A percentile compares a stretch with the other conserved stretches of the same genome.
These are phyloP conservation scores for Oryzias sinensis DNA, from an alignment of 2,797 vertebrate genomes.

Conservation along the genomic window DNA sequence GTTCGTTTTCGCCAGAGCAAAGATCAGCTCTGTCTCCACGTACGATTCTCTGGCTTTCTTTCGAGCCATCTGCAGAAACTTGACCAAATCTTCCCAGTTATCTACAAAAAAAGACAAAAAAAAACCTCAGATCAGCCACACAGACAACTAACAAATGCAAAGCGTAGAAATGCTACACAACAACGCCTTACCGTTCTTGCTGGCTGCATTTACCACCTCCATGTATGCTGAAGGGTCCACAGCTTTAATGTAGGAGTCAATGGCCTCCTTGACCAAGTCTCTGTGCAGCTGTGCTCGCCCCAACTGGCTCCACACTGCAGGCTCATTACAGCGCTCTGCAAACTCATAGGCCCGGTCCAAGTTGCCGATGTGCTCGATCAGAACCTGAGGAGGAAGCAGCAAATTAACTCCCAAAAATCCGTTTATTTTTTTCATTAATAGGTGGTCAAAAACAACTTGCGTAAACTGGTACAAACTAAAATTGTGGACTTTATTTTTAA, in stretches of 20 bases:
- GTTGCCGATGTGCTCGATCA: constrained; percentile 98
- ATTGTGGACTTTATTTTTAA: constrained; percentile 33
- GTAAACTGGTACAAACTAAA: too few relatives aligned
- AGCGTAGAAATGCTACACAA: not conserved
- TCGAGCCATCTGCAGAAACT: constrained; percentile 94
- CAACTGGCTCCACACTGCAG: constrained; percentile 97
- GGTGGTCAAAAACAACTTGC: too few relatives aligned
- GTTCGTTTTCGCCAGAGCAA: constrained; percentile 94
- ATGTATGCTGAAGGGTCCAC: constrained; percentile 98
- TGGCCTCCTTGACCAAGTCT: constrained; percentile 96
- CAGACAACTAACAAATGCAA: not conserved
- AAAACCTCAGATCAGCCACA: not conserved
- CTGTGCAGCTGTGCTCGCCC: constrained; percentile 98
- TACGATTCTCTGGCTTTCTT: constrained; percentile 92
- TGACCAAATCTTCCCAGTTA: constrained; percentile 95
- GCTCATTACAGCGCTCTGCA: constrained; percentile 97
- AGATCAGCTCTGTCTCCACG: constrained; percentile 92
- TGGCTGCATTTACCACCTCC: constrained; percentile 97
- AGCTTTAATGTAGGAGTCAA: constrained; percentile 98
- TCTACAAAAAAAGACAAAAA: constrained; percentile 58
- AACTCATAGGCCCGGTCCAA: constrained; percentile 97
- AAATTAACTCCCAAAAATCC: too few relatives aligned
- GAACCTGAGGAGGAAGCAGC: constrained; percentile 78
- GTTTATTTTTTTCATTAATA: too few relatives aligned
- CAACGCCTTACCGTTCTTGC: constrained; percentile 85